Base-by-base conservation (phyloP, 1,140 invertebrate species). In the Chrysoperla carnea region DNA sequence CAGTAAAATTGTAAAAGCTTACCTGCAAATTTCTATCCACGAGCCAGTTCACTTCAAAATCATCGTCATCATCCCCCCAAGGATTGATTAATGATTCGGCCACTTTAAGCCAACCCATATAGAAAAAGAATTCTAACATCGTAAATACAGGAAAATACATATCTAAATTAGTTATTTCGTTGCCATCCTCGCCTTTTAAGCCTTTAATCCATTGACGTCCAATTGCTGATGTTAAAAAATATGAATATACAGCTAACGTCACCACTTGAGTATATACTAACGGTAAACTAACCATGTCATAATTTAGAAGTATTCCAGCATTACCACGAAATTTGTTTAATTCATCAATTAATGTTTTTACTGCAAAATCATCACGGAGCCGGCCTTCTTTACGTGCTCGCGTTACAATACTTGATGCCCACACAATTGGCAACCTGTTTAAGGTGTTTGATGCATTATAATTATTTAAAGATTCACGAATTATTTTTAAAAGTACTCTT, bases 191-290 rank as follows among this genome's bases (percentile, higher is more conserved):
- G 31, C 53, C 45, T 6, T 49, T 36, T 28, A 55, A 37, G 39
- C 61, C 53, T 62, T 81, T 43, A 2, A 88, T 64, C 75, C 81
- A 90, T 55, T 92, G 87, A 45, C 84, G 72, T 8, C 81, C 84
- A 66, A 92, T 73, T 8, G 88, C 67, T 43, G 84, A 78, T 1
- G 74, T 75, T 49, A 88, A 63, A 54, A 93, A 93, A 61, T 87
- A 95, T 1, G 81, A 82, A 55, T 94, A 92, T 1, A 91, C 86
- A 1, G 89, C 87, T 52, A 93, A 68, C 0, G 89, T 92, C 7
- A 91, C 89, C 29, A 81, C 81, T 73, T 95, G 88, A 2, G 89
- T 94, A 54, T 95, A 95, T 9, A 94, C 89, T 38, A 95, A 64
- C 0, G 90, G 90, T 17, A 95, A 80, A 53, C 85, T 90, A 48